phyloP scores from a whole-genome alignment of 1,140 invertebrate genomes.

The Teleogryllus occipitalis region DNA sequence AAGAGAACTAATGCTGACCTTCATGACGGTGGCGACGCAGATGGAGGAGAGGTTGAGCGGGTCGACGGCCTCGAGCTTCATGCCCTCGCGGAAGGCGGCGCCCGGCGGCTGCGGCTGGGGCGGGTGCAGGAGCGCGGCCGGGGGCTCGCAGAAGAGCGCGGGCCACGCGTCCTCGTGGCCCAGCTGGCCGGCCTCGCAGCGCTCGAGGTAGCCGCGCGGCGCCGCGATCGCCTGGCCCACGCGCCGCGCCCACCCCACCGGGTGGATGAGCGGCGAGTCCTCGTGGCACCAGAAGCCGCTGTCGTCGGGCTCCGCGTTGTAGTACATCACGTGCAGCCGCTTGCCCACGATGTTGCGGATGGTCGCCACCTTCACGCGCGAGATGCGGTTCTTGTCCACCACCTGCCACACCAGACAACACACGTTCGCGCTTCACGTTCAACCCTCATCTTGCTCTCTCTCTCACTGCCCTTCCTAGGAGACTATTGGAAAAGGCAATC shows the following conservation, averaged over 20 bases:
- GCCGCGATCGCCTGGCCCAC: slow-evolving; percentile 77
- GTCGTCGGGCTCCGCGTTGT: slow-evolving; percentile 30
- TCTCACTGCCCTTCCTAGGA: no score
- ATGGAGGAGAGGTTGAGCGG: slow-evolving; percentile 89
- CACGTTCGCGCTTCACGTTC: no score
- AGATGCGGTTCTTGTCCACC: slow-evolving; percentile 91
- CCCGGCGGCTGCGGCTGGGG: neutral
- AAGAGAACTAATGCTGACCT: slow-evolving; percentile 38
- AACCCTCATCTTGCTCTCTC: no score
- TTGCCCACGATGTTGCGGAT: slow-evolving; percentile 87
- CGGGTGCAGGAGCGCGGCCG: slow-evolving; percentile 14
- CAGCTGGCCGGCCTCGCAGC: slow-evolving; percentile 47
- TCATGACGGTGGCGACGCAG: slow-evolving; percentile 90
- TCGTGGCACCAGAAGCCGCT: slow-evolving; percentile 88
- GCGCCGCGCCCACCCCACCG: slow-evolving; percentile 84
- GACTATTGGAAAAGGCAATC: no score
- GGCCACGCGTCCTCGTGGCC: slow-evolving; percentile 63
- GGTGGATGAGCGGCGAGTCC: slow-evolving; percentile 88
- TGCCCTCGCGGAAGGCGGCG: slow-evolving; percentile 67
- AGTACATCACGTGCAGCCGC: slow-evolving; percentile 82
- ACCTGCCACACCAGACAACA: slow-evolving; percentile 59
- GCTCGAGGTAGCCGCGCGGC: slow-evolving; percentile 63
- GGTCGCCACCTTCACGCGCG: slow-evolving; percentile 83
- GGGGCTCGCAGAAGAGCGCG: slow-evolving; percentile 55
- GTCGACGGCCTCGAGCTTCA: slow-evolving; percentile 96